Base-by-base conservation (phyloP, 1,140 invertebrate genomes). In the Zeugodacus cucurbitae region DNA sequence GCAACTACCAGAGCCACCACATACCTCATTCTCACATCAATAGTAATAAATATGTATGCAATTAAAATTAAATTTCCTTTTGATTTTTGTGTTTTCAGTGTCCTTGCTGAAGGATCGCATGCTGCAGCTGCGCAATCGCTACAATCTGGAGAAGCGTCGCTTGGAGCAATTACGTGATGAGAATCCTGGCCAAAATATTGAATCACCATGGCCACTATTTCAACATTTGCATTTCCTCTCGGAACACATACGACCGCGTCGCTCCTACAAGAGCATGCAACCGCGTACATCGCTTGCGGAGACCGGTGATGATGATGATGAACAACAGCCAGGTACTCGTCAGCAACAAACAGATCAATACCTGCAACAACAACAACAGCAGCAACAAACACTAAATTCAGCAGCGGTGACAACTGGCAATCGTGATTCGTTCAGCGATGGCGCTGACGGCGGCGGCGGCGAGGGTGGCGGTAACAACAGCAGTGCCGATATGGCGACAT, bases 71-170 rank as follows among this genome's bases (percentile, higher is more conserved):
- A 74, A 74, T 74, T 74, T 74, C 3, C 20, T 3, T 14, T 17
- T 54, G 3, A 17, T 4, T 3, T 48, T 48, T 82, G 26, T 58
- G 11, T 67, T 57, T 82, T 41, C 48, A 93, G 93, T 92, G 82
- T 89, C 90, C 32, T 89, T 92, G 34, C 87, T 93, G 11, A 91
- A 92, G 59, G 93, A 93, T 59, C 93, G 93, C 7, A 93, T 93
- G 90, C 89, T 92, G 8, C 93, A 92, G 26, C 86, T 93, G 14
- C 90, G 93, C 10, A 93, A 93, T 89, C 93, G 93, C 22, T 93
- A 93, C 62, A 93, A 93, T 86, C 90, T 93, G 20, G 93, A 93
- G 74, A 93, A 93, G 82, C 90, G 93, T 7, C 92, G 93, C 3
- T 86, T 93, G 3, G 93, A 93, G 34, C 90, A 70, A 87, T 85